Base-by-base conservation (phyloP, 2,797 vertebrate species). In the Notolepis coatsorum region DNA sequence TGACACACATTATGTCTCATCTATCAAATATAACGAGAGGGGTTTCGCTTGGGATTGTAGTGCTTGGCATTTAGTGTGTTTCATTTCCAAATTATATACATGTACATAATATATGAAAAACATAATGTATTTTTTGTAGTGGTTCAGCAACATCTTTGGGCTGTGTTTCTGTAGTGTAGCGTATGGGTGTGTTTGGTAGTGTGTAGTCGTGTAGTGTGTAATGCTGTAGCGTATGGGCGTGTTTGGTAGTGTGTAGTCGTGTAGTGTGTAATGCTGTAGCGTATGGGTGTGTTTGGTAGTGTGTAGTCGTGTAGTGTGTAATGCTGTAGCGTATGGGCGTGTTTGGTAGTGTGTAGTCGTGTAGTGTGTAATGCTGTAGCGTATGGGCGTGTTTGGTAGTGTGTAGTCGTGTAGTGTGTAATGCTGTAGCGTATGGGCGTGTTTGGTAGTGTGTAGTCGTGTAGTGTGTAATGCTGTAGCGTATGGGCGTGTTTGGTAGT, bases 131-230 rank as follows among this genome's bases (percentile, higher is more conserved):
- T 21, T 53, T 33, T 10, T 54, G 53, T 47, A 61, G 77, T 76
- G 65, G 76, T 61, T 72, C 75, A 64, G 31, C 3, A 23, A 55
- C n/a, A 38, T 42, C 20, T 66, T 53, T 70, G 71, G 62, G 54
- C 61, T 50, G 47, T n/a, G 28, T 42, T 56, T 42, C 54, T 64
- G 73, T 18, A 51, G 28, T 31, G 63, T 60, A 15, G 43, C 43
- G n/a, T n/a, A n/a, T n/a, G n/a, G n/a, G n/a, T n/a, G n/a, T n/a
- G n/a, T n/a, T n/a, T n/a, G n/a, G n/a, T n/a, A 69, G 21, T 74
- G 39, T 80, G 65, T 81, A 30, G 65, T n/a, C n/a, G n/a, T 78
- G 72, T 59, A 68, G 33, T 18, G 46, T 77, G 68, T 61, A 50
- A 46, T 47, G 25, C 12, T 68, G 61, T 65, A 53, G n/a, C n/a